Evolutionary conservation across 2,888 invertebrate species (phyloP).

Genomic region (Agrotis clavis): DNA sequence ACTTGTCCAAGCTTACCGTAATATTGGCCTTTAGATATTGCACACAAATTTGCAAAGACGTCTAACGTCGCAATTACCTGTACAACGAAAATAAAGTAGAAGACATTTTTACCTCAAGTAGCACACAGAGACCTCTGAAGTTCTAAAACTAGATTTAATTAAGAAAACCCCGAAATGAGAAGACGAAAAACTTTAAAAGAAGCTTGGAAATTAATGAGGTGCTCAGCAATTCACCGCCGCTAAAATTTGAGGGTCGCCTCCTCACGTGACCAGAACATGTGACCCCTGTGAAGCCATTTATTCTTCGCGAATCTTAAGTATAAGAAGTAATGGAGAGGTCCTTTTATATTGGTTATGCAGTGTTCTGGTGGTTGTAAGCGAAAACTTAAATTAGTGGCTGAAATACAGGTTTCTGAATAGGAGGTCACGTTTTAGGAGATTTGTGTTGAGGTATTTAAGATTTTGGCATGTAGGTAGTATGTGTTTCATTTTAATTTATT

Average conservation of each 20-base stretch:
- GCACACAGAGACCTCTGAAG: constrained; percentile 32
- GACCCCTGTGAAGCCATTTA: constrained; percentile 52
- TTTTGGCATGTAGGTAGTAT: neutral
- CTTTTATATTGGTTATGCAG: constrained; percentile 36
- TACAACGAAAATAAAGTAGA: neutral
- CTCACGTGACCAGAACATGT: constrained; percentile 46
- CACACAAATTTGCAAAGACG: neutral
- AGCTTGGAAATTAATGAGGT: constrained; percentile 78
- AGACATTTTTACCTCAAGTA: constrained; percentile 28
- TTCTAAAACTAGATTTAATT: constrained; percentile 73
- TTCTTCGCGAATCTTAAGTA: constrained; percentile 41
- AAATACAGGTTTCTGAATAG: constrained; percentile 50
- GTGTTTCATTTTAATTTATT: neutral
- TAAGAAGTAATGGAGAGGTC: constrained; percentile 49
- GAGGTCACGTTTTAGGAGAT: constrained; percentile 31
- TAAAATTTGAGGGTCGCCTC: constrained; percentile 69
- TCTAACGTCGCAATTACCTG: neutral
- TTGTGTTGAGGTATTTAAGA: constrained; percentile 1
- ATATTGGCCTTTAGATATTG: too few species aligned
- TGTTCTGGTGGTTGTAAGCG: constrained; percentile 58
- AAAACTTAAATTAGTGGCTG: constrained; percentile 71
- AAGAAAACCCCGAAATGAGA: constrained; percentile 63
- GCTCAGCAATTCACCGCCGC: constrained; percentile 70
- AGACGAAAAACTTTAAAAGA: constrained; percentile 72
- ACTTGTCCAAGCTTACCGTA: too few species aligned